Conservation (phyloP, 1,140 invertebrate genomes). For the Drosophila pachea region DNA sequence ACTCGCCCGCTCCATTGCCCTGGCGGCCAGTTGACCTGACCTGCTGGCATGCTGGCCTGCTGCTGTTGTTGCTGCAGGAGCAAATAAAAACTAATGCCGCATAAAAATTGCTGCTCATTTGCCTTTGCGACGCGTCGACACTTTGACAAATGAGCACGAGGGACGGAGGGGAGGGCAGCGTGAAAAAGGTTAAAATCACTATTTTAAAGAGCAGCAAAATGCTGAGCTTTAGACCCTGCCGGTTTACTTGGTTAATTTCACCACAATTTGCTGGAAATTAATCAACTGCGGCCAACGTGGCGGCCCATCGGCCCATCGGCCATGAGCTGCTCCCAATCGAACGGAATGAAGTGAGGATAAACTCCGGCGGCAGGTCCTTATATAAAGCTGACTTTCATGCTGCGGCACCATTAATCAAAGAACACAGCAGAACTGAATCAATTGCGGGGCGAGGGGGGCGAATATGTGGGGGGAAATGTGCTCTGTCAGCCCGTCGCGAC, state of each 20-base stretch:
- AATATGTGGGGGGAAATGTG: constrained; percentile 37
- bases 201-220: constrained; percentile 4
- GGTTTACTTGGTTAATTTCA: constrained; percentile 29
- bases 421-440: constrained; percentile 49
- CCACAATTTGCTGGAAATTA: constrained; percentile 60
- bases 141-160: constrained; percentile 58
- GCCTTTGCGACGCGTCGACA: constrained; percentile 29
- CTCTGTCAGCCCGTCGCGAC: constrained; percentile 56
- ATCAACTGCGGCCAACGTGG: constrained; percentile 40
- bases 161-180: neutral
- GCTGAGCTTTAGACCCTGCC: neutral
- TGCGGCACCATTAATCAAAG: constrained; percentile 35
- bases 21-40: too few species aligned
- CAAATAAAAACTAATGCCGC: constrained; percentile 58
- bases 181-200: neutral
- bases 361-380: neutral
- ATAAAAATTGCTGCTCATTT: constrained; percentile 66
- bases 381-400: constrained; percentile 27
- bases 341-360: constrained; percentile 1
- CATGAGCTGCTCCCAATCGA: constrained; percentile 11
- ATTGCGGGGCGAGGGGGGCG: constrained; percentile 10
- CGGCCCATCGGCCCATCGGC: constrained; percentile 18
- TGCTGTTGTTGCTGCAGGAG: constrained; percentile 36
- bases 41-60: too few species aligned
- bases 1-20: neutral